phyloP scores from a whole-genome alignment of 2,888 invertebrate genomes.

The Dyspetes luteomarginatus region DNA sequence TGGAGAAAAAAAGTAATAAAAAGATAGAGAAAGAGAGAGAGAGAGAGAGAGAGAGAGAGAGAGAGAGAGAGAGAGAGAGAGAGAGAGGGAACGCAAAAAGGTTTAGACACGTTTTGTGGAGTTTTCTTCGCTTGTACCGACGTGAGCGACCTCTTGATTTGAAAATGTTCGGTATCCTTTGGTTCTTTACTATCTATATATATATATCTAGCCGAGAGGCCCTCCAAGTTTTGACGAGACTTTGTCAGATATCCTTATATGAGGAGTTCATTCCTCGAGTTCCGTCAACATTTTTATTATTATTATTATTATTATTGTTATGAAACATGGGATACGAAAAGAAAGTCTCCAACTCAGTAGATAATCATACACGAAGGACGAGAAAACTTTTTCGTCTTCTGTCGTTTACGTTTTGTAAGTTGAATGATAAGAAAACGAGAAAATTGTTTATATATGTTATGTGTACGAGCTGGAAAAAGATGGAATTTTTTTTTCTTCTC shows the following conservation, averaged over 20 bases:
- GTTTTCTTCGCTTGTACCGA: constrained; percentile 47
- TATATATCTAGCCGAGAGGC: constrained; percentile 12
- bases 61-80: constrained; percentile 17
- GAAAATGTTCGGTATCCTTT: constrained; percentile 11
- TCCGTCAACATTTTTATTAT: constrained; percentile 1
- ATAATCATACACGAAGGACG: constrained; percentile 25
- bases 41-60: constrained; percentile 14
- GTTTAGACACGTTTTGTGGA: constrained; percentile 57
- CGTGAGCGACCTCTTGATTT: constrained; percentile 38
- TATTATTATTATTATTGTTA: constrained; percentile 29
- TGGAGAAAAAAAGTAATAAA: constrained; percentile 25
- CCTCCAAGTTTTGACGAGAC: constrained; percentile 56
- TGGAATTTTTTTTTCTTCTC: background rate
- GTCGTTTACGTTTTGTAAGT: background rate
- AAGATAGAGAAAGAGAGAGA: constrained; percentile 14
- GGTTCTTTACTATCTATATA: constrained; percentile 3
- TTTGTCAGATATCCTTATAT: constrained; percentile 23
- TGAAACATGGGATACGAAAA: constrained; percentile 12
- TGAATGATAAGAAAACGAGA: background rate
- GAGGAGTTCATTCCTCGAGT: constrained; percentile 31
- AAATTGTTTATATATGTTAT: background rate
- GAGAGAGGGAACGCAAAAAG: constrained; percentile 25
- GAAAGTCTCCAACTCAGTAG: background rate
- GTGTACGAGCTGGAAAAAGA: background rate
- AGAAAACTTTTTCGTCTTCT: constrained; percentile 18